phyloP scores from a whole-genome alignment of 2,797 vertebrate genomes.

The Diceros bicornis region DNA sequence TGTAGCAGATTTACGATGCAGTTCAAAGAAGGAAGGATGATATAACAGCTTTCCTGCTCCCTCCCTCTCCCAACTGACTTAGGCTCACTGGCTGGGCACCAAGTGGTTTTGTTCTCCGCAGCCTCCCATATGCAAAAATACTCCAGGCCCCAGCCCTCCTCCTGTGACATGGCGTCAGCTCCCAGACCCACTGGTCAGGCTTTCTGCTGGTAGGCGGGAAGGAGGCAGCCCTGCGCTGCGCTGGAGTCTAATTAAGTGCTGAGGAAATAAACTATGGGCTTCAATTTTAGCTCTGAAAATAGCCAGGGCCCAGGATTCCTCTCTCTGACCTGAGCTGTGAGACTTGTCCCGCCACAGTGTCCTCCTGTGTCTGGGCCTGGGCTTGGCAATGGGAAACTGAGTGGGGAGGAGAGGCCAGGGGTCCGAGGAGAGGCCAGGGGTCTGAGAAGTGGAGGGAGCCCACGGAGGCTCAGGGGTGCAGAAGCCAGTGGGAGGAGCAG shows the following conservation, averaged over 20 bases:
- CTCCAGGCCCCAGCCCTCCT: neutral
- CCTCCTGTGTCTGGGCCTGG: neutral
- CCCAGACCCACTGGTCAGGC: slow-evolving; percentile 48
- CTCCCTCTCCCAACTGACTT: slow-evolving; percentile 69
- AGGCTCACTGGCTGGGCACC: slow-evolving; percentile 65
- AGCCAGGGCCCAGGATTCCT: slow-evolving; percentile 70
- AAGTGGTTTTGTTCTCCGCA: slow-evolving; percentile 63
- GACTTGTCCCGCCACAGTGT: neutral
- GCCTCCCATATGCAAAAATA: slow-evolving; percentile 74
- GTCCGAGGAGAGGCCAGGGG: neutral
- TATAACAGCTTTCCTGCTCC: slow-evolving; percentile 58
- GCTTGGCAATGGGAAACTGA: neutral
- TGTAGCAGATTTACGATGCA: slow-evolving; percentile 31
- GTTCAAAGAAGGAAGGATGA: slow-evolving; percentile 74
- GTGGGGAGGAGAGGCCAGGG: neutral
- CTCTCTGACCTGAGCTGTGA: slow-evolving; percentile 41
- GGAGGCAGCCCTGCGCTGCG: slow-evolving; percentile 55
- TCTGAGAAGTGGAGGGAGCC: neutral
- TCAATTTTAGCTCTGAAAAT: slow-evolving; percentile 82
- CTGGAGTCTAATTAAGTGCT: slow-evolving; percentile 75
- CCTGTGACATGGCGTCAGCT: slow-evolving; percentile 66
- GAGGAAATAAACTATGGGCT: slow-evolving; percentile 79
- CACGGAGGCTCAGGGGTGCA: neutral
- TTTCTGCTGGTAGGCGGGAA: slow-evolving; percentile 31
- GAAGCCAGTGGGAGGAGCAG: neutral